Conservation (phyloP, 2,888 invertebrate species). For the Drosophila pseudotalamancana region DNA sequence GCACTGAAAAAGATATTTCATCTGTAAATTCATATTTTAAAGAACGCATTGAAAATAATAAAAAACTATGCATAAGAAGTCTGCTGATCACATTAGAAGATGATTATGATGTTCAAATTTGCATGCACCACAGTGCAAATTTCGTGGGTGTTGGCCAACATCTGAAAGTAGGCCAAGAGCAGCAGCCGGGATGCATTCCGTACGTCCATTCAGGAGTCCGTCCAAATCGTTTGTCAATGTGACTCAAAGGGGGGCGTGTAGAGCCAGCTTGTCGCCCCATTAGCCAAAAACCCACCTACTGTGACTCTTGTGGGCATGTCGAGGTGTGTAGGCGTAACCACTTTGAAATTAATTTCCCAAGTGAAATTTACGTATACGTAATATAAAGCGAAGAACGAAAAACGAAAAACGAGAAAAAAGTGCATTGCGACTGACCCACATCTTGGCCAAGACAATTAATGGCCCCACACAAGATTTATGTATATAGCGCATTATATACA, state of each 20-base stretch:
- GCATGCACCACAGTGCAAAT: slow-evolving; percentile 30
- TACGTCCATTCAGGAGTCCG: slow-evolving; percentile 2
- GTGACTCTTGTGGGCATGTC: neutral
- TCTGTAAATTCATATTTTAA: too few relatives aligned
- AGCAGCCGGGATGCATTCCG: slow-evolving; percentile 49
- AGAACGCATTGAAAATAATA: too few relatives aligned
- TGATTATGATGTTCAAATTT: neutral
- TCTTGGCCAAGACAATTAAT: slow-evolving; percentile 38
- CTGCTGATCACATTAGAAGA: too few relatives aligned
- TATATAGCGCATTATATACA: too few relatives aligned
- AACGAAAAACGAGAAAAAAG: slow-evolving; percentile 11
- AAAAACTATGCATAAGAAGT: too few relatives aligned
- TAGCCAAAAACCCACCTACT: slow-evolving; percentile 30
- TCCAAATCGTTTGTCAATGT: slow-evolving; percentile 43
- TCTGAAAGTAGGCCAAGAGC: slow-evolving; percentile 73
- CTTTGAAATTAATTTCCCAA: slow-evolving; percentile 77
- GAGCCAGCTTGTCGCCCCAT: slow-evolving; percentile 63
- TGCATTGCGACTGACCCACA: slow-evolving; percentile 58
- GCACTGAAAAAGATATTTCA: too few relatives aligned
- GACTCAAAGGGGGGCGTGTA: slow-evolving; percentile 46
- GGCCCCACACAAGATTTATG: slow-evolving; percentile 43
- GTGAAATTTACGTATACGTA: slow-evolving; percentile 75
- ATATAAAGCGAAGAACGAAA: slow-evolving; percentile 29
- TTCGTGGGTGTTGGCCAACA: slow-evolving; percentile 44
- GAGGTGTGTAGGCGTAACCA: slow-evolving; percentile 55